Evolutionary conservation across 2,113 vertebrate genomes (phyloP).

Genomic region (Dermatemys mawii): DNA sequence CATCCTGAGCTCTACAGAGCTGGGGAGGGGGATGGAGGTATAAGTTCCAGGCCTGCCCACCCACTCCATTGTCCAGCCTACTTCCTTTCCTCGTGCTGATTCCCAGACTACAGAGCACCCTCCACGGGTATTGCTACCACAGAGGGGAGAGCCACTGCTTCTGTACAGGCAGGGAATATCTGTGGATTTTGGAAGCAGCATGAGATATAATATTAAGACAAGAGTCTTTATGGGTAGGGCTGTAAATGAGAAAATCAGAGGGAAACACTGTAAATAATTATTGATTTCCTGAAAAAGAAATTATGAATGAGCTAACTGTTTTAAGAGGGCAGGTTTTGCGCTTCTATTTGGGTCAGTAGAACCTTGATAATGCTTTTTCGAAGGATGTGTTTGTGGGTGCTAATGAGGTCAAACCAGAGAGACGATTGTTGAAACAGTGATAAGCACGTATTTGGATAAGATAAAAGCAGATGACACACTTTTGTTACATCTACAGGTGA

Average conservation of each 20-base stretch:
- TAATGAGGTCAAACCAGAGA: neutral
- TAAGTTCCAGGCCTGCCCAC: neutral
- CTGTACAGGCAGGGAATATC: neutral
- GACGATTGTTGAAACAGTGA: neutral
- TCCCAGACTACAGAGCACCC: neutral
- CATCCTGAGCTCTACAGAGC: neutral
- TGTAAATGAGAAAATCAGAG: neutral
- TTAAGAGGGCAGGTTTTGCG: neutral
- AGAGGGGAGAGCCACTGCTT: neutral
- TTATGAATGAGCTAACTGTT: conserved; percentile 7
- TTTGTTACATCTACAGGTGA: neutral
- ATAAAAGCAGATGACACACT: neutral
- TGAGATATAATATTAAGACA: neutral
- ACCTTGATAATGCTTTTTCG: neutral
- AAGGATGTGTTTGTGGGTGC: neutral
- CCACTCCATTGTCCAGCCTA: neutral
- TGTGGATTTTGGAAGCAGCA: neutral
- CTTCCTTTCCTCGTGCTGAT: neutral
- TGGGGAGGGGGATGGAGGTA: neutral
- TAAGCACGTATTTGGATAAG: neutral
- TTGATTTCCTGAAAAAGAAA: conserved; percentile 13
- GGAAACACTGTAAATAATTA: conserved; percentile 13
- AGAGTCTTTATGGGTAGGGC: neutral
- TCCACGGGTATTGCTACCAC: neutral
- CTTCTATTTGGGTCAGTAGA: neutral